Percentiles rank a stretch among this genome's conserved stretches.
Conservation (phyloP, 2,113 vertebrate species). For the Syrrhaptes paradoxus region DNA sequence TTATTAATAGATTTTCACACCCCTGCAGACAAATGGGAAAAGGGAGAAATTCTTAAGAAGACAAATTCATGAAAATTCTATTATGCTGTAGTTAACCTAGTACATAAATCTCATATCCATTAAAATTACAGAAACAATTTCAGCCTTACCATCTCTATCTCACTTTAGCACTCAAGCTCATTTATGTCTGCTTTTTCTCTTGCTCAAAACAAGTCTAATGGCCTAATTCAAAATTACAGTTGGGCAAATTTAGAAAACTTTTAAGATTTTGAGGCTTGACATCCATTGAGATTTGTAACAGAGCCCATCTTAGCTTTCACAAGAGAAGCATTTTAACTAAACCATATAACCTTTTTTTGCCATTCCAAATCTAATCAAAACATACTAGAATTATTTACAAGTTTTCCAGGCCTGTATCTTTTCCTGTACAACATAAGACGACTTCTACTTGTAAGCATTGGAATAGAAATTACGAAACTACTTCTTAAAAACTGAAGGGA, state of each 20-base stretch:
- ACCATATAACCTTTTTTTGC: not conserved
- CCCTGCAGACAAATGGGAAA: not conserved
- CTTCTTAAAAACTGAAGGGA: not conserved
- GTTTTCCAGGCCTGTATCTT: not conserved
- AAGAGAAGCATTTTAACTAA: not conserved
- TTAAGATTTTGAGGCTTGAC: not conserved
- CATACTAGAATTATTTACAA: not conserved
- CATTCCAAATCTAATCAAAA: not conserved
- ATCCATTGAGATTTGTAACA: not conserved
- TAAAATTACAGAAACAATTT: conserved; percentile 53
- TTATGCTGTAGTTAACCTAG: conserved; percentile 1
- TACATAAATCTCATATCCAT: conserved; percentile 30
- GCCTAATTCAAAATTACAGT: conserved; percentile 19
- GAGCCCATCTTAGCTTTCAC: not conserved
- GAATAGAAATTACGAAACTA: not conserved
- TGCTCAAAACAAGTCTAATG: not conserved
- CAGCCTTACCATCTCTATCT: not conserved
- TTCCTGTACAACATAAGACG: not conserved
- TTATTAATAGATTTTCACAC: conserved; percentile 30
- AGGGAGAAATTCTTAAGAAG: not conserved
- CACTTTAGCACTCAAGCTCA: conserved; percentile 11
- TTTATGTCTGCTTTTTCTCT: conserved; percentile 16
- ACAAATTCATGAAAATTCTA: conserved; percentile 36
- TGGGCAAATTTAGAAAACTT: not conserved
- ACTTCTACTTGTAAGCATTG: not conserved